Percentiles rank a stretch among this genome's conserved stretches.
Conservation (phyloP, 1,140 invertebrate genomes). For the Ganaspis sp. region DNA sequence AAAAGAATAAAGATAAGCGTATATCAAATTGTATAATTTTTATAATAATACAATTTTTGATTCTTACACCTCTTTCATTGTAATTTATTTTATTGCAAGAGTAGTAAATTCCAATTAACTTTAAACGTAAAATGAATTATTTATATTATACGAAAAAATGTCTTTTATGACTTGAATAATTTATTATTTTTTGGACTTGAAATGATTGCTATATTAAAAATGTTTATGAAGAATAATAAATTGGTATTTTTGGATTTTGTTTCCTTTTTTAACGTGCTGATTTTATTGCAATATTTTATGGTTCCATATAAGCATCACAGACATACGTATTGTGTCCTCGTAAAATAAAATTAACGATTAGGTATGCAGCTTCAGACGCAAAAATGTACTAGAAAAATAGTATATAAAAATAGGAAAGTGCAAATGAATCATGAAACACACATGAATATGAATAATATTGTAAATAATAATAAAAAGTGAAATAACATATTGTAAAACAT, state of each 20-base stretch:
- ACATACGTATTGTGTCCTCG: background rate
- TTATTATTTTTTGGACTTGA: background rate
- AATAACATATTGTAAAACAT: too few species aligned
- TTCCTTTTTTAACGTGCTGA: background rate
- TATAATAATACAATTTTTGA: too few species aligned
- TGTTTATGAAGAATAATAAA: background rate
- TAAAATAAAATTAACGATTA: background rate
- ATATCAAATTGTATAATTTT: too few species aligned
- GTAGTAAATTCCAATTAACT: background rate
- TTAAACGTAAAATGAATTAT: too few species aligned
- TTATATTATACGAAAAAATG: too few species aligned
- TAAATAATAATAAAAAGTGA: too few species aligned
- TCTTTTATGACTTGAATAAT: background rate
- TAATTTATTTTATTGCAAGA: too few species aligned
- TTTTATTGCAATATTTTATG: constrained; percentile 3
- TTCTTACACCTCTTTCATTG: too few species aligned
- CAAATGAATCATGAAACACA: too few species aligned
- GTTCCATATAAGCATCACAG: background rate
- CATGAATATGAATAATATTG: too few species aligned
- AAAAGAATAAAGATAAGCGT: too few species aligned
- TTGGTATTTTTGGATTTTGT: background rate
- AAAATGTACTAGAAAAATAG: background rate
- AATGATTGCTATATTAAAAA: background rate
- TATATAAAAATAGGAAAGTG: too few species aligned
- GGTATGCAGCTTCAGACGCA: background rate